phyloP scores from a whole-genome alignment of 2,888 invertebrate species.

The Chironomus tentans region DNA sequence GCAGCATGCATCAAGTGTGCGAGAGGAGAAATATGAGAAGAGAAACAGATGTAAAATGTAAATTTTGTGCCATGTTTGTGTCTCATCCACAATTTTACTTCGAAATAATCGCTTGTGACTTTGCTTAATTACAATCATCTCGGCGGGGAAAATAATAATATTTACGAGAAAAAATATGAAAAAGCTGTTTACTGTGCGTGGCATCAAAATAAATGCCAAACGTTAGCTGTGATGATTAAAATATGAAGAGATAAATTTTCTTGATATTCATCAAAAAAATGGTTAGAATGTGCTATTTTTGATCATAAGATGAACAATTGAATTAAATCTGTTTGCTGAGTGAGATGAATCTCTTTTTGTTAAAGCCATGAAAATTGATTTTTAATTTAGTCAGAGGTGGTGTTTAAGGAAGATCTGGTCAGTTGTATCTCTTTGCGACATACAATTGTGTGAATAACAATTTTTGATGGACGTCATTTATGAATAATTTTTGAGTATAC shows the following conservation, averaged over 20 bases:
- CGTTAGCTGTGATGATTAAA: no score
- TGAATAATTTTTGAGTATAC: no score
- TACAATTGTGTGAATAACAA: no score
- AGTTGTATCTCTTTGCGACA: no score
- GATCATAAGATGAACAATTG: background rate
- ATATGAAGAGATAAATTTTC: no score
- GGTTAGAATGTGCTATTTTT: background rate
- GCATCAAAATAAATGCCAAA: no score
- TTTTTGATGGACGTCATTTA: no score
- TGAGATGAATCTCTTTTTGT: background rate
- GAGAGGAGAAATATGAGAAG: background rate
- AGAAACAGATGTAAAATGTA: background rate
- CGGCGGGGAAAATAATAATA: background rate
- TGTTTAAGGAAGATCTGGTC: no score
- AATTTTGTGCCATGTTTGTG: background rate
- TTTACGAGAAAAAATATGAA: no score
- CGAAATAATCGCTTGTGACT: background rate
- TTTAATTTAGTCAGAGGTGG: background rate
- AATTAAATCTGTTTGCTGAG: slow-evolving; percentile 1
- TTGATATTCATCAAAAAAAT: no score
- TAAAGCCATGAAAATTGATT: background rate
- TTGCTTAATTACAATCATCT: background rate
- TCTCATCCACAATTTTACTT: background rate
- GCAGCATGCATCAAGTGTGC: background rate
- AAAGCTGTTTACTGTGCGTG: no score